Base-by-base conservation (phyloP, 2,888 invertebrate species). In the Drosophila prolongata region DNA sequence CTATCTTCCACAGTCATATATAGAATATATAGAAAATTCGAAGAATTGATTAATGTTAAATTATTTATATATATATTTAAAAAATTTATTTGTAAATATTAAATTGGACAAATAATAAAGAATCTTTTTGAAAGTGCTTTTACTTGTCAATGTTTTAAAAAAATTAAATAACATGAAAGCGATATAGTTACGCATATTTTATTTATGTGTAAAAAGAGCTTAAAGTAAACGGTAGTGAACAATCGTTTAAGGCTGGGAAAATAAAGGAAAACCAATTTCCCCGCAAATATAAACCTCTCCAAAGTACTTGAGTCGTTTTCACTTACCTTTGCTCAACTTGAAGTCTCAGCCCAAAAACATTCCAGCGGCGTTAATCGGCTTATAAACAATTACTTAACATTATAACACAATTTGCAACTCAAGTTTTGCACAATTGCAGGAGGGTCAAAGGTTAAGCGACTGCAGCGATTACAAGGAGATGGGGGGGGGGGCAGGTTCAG, bases 371-470 rank as follows among this genome's bases (percentile, higher is more conserved):
- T 65, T 84, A 80, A 87, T 71, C 80, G 78, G 66, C 62, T 74
- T 82, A 84, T 78, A 80, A 84, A 77, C 85, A 84, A 84, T 84
- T 85, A 80, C 77, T 85, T 82, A 82, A 77, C 78, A 86, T 79
- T 79, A 76, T 75, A 79, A 79, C 77, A 77, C 85, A 80, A 82
- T 87, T 87, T 78, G 72, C 78, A 78, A 73, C 79, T 83, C 77
- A 75, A 78, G 78, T 53, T 86, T 67, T 76, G 78, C 77, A 78
- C 87, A 85, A 80, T 84, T 85, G 85, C 73, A 87, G 78, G 76
- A 73, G 78, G 82, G 73, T 73, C 73, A 77, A 80, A 82, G 80
- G 79, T 81, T 80, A 84, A 86, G 78, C 75, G 79, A 75, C 68
- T 81, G 78, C 82, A 82, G 68, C 80, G 71, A 58, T 60, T 59